Evolutionary conservation across 1,140 invertebrate species (phyloP), one percentile per base, ranked within the genome.

Genomic region (Pseudoatta argentina): DNA sequence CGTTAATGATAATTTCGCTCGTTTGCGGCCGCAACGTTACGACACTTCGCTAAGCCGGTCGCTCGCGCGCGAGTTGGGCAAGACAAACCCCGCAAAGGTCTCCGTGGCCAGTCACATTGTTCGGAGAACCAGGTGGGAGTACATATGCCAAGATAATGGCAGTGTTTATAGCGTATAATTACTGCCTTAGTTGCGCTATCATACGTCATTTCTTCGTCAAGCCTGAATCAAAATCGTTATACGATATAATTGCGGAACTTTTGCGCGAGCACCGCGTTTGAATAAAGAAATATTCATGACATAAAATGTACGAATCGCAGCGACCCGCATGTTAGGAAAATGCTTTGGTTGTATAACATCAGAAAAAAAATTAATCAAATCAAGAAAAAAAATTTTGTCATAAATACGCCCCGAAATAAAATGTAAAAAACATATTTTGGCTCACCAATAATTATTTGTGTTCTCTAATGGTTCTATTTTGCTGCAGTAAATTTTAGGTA

Each of bases 1-100:
- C 78, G 88, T 90, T 86, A 90, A 88, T 82, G 86, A 90, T 81
- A 91, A 91, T 91, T 88, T 86, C 86, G 83, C 86, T 88, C 73
- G 72, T 82, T 89, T 81, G 71, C 57, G 79, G 79, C 59, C 30
- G 82, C 24, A 24, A 24, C 53, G 44, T 85, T 90, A 53, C 90
- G 76, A 88, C 87, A 90, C 53, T 34, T 61, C 27, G 55, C 67
- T 44, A 39, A 66, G 48, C 34, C 77, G 55, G 55, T 39, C 69
- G 55, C 39, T 66, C 51, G 71, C 72, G 30, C 72, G 30, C 77
- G 69, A 72, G 75, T 90, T 91, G 75, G 55, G 77, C 71, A 91
- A 91, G 82, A 91, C 88, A 81, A 73, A 88, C 78, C 79, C 87
- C 61, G 77, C 77, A 91, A 91, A 88, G 89, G 86, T 91, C 88